These are phyloP conservation scores for Amyelois transitella DNA, from an alignment of 1,140 invertebrate species.

Conservation along the genomic window DNA sequence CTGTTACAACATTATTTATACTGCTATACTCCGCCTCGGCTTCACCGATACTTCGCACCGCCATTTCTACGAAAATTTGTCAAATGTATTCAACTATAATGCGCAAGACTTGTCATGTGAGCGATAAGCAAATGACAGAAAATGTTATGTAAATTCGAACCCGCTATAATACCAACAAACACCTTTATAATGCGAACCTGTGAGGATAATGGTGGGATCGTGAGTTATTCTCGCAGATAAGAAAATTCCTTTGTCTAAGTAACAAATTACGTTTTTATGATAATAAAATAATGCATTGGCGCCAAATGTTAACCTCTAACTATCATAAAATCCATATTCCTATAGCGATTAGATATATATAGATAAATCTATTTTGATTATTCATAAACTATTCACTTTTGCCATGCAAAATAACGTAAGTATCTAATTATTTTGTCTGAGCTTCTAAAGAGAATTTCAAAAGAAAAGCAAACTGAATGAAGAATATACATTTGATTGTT, in stretches of 20 bases:
- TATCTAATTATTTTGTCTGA: too few species aligned
- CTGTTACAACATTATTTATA: not conserved
- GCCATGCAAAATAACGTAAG: too few species aligned
- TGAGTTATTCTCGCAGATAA: conserved; percentile 57
- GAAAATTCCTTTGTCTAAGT: conserved; percentile 38
- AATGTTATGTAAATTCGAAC: conserved; percentile 70
- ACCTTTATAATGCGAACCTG: conserved; percentile 50
- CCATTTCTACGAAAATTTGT: conserved; percentile 54
- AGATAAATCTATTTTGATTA: too few species aligned
- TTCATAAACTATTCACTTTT: too few species aligned
- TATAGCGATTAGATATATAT: too few species aligned
- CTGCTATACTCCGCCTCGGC: conserved; percentile 3
- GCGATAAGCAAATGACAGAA: conserved; percentile 70
- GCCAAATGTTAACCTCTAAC: too few species aligned
- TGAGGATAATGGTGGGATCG: conserved; percentile 50
- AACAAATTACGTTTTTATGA: conserved; percentile 37
- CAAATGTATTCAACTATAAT: conserved; percentile 67
- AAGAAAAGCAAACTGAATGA: too few species aligned
- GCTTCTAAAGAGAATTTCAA: too few species aligned
- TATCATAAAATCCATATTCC: too few species aligned
- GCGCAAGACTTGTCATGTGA: conserved; percentile 63
- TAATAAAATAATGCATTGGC: conserved; percentile 7
- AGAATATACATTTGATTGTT: too few species aligned
- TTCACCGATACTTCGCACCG: conserved; percentile 31
- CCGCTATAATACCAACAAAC: conserved; percentile 57